phyloP scores from a whole-genome alignment of 2,797 vertebrate species.

The Lates japonicus region DNA sequence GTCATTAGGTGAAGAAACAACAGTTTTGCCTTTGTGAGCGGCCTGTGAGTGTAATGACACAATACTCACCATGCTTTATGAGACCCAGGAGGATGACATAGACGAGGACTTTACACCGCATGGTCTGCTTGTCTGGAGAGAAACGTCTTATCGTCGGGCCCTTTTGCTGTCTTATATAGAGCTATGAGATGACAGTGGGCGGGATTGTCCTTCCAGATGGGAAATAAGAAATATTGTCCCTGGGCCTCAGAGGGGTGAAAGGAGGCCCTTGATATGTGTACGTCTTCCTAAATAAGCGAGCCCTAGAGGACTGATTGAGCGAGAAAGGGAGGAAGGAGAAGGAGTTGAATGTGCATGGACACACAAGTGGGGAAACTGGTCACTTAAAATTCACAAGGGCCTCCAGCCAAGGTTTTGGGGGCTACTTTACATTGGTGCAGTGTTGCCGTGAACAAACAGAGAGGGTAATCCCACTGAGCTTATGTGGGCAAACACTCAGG shows the following conservation, averaged over 20 bases:
- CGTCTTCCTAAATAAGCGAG: conserved; percentile 60
- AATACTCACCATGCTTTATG: conserved; percentile 85
- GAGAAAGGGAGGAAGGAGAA: conserved; percentile 38
- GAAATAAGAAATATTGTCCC: conserved; percentile 76
- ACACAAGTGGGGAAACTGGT: conserved; percentile 75
- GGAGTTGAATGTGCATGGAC: conserved; percentile 69
- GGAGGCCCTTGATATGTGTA: conserved; percentile 71
- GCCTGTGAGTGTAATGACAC: conserved; percentile 28
- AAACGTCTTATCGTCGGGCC: conserved; percentile 80
- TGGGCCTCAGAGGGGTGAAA: conserved; percentile 62
- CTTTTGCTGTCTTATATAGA: conserved; percentile 72
- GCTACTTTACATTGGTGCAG: conserved; percentile 87
- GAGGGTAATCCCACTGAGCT: conserved; percentile 74
- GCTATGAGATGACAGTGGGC: conserved; percentile 67
- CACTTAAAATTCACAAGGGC: conserved; percentile 87
- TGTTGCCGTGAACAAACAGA: conserved; percentile 80
- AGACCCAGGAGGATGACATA: conserved; percentile 71
- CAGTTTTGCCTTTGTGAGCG: conserved; percentile 21
- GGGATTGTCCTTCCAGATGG: conserved; percentile 63
- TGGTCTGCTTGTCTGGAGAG: conserved; percentile 74
- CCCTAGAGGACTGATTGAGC: conserved; percentile 33
- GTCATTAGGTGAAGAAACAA: conserved; percentile 26
- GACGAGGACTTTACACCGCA: conserved; percentile 88
- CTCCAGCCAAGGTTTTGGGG: conserved; percentile 78
- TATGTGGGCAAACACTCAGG: conserved; percentile 77